Evolutionary conservation across 1,140 invertebrate genomes (phyloP), one percentile per base, ranked within the genome.

Genomic region (Adelges cooleyi): DNA sequence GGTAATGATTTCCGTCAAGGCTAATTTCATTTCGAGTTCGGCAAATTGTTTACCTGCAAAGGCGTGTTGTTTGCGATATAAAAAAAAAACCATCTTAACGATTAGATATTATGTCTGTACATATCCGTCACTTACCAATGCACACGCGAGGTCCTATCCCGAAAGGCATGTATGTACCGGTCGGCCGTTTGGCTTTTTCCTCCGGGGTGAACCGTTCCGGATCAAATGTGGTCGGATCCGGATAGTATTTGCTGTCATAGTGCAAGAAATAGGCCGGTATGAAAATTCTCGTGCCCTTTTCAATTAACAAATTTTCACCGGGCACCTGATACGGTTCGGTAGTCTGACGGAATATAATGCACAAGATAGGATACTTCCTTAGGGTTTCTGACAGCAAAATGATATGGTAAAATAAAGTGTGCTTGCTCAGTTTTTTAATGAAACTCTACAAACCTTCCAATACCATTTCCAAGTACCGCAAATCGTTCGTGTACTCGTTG

Each of bases 231-330:
- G 77, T 67, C 4, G 83, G 82, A 40, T 83, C 72, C 8, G 77
- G 74, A 73, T 76, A 85, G 67, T 77, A 74, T 33, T 77, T 69
- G 2, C 75, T 74, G 71, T 81, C 77, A 46, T 75, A 70, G 67
- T 89, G 86, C 46, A 86, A 74, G 2, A 79, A 79, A 42, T 80
- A 75, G 2, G 81, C 74, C 0, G 83, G 79, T 29, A 89, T 77
- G 15, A 81, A 72, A 1, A 88, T 73, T 1, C 76, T 68, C 0
- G 77, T 84, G 2, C 81, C 85, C 72, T 71, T 80, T 77, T 42
- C 18, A 15, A 54, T 54, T 6, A 54, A 9, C 6, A 54, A 40
- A 2, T 29, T 36, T 10, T 38, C 3, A 29, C 80, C 79, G 8
- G 79, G 80, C 3, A 84, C 70, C 23, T 74, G 72, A 69, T 79